These are phyloP conservation scores for Zaprionus nigranus DNA, from an alignment of 1,140 invertebrate genomes.

Conservation along the genomic window DNA sequence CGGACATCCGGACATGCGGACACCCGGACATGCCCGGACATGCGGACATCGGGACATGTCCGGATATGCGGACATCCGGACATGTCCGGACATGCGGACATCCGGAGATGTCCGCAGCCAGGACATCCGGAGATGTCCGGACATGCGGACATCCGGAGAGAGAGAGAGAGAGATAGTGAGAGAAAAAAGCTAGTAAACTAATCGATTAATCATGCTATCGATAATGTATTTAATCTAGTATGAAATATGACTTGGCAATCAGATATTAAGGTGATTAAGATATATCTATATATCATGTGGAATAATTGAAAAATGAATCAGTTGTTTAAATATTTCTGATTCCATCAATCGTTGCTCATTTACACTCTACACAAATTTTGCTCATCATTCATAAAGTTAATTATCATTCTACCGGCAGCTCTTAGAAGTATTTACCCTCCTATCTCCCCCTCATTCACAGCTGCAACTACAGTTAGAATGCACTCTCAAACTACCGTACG, in stretches of 20 bases:
- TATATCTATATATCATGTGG: background rate
- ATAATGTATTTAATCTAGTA: constrained; percentile 26
- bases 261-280: background rate
- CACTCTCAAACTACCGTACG: constrained; percentile 28
- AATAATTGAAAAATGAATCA: background rate
- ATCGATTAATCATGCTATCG: constrained; percentile 45
- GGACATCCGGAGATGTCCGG: too few species aligned
- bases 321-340: background rate
- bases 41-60: too few species aligned
- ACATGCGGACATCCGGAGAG: too few species aligned
- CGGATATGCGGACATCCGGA: too few species aligned
- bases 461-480: constrained; percentile 47
- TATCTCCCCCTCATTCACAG: background rate
- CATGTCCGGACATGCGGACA: too few species aligned
- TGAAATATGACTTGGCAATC: background rate
- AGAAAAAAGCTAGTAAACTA: constrained; percentile 23
- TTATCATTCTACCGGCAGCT: constrained; percentile 14
- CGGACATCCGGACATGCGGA: too few species aligned
- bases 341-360: background rate
- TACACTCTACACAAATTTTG: background rate
- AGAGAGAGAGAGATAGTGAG: background rate
- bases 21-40: too few species aligned
- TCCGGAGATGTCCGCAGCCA: too few species aligned
- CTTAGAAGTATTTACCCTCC: constrained; percentile 8
- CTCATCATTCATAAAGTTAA: background rate